Base-by-base conservation (phyloP, 2,113 vertebrate species). In the Jaculus jaculus region DNA sequence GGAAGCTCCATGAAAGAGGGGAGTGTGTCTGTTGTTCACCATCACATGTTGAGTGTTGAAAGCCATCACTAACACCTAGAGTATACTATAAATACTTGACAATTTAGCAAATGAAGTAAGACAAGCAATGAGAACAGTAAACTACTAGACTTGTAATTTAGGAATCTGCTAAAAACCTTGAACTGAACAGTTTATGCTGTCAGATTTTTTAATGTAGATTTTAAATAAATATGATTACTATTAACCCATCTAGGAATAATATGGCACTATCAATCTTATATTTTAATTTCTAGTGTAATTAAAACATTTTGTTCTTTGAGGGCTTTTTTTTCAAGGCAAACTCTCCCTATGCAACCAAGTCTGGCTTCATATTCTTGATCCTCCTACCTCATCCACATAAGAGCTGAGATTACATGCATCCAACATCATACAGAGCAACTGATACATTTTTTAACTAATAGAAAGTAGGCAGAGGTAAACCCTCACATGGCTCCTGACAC, bases 81-180 rank as follows among this genome's bases (percentile, higher is more conserved):
- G 94, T 30, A 54, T 30, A 32, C 63, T 78, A 63, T 37, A 65
- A 51, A 77, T 84, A 87, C 47, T 1, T 89, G 88, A 92, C 84
- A 93, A 89, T 66, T 28, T 30, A 83, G 68, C 28, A 79, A 87
- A 93, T 91, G 75, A 95, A 84, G 83, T 30, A 72, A 84, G 84
- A 84, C 78, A 80, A 92, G 80, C 66, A 85, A 58, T 24, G 75
- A 89, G 63, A 73, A 65, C 2, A 51, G 23, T 32, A 73, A 66
- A 51, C 74, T 51, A 51, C 74, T 51, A 60, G 47, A 89, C 26
- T 17, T 30, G n/a, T 69, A 34, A 23, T n/a, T 60, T 37, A 86
- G 54, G 37, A 84, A 58, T 84, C 39, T 42, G 3, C 54, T 74
- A 37, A 84, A 61, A 80, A 84, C 68, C 61, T 74, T 47, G 28